phyloP scores from a whole-genome alignment of 2,888 invertebrate species.

The Mechanitis messenoides region DNA sequence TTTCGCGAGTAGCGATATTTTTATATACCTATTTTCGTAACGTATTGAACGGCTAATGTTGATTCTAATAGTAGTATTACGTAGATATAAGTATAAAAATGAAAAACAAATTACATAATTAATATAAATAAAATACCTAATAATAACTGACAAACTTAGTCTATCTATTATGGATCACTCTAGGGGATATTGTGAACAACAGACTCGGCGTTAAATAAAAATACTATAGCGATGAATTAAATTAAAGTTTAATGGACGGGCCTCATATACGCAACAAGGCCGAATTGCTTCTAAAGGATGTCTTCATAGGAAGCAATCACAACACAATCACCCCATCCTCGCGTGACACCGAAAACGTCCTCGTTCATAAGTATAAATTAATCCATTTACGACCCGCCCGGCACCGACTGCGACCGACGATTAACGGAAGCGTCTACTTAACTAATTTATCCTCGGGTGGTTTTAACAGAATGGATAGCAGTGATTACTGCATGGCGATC shows the following conservation, averaged over 20 bases:
- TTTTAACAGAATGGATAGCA: constrained; percentile 78
- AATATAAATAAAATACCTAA: too few relatives aligned
- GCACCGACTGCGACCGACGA: constrained; percentile 71
- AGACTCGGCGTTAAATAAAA: too few relatives aligned
- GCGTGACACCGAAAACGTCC: constrained; percentile 76
- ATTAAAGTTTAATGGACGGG: background rate
- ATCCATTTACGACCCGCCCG: constrained; percentile 74
- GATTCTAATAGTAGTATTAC: too few relatives aligned
- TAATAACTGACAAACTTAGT: too few relatives aligned
- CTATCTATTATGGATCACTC: too few relatives aligned
- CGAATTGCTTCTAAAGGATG: constrained; percentile 60
- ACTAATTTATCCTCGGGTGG: constrained; percentile 77
- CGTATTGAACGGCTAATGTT: too few relatives aligned
- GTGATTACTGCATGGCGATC: constrained; percentile 63
- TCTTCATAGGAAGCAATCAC: constrained; percentile 73
- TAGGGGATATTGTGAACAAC: too few relatives aligned
- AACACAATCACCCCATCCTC: constrained; percentile 75
- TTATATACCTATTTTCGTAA: too few relatives aligned
- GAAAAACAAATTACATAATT: too few relatives aligned
- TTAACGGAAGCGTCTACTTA: constrained; percentile 78
- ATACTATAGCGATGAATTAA: too few relatives aligned
- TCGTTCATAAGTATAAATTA: constrained; percentile 77
- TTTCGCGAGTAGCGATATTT: too few relatives aligned
- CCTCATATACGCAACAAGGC: constrained; percentile 27
- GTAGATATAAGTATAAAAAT: too few relatives aligned